Evolutionary conservation across 2,888 invertebrate species (phyloP).

Genomic region (Plemyria rubiginata): DNA sequence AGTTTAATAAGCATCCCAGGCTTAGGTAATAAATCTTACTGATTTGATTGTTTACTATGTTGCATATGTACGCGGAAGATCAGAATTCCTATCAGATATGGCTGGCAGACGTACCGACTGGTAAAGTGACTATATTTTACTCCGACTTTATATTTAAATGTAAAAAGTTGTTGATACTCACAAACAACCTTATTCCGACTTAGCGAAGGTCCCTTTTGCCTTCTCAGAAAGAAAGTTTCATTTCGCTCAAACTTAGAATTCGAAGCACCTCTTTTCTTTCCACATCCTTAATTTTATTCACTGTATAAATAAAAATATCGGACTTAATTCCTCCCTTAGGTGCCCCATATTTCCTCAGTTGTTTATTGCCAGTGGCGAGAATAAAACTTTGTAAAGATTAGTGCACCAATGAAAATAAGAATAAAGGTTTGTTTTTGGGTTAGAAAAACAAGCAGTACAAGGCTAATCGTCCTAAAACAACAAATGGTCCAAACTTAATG

Average conservation of each 20-base stretch:
- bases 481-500: conserved; percentile 55
- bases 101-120: neutral
- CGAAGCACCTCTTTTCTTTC: conserved; percentile 21
- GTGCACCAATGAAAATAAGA: conserved; percentile 42
- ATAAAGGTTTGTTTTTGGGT: conserved; percentile 45
- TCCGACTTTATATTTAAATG: conserved; percentile 1
- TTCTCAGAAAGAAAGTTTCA: conserved; percentile 5
- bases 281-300: conserved; percentile 36
- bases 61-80: conserved; percentile 51
- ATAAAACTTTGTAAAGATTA: conserved; percentile 38
- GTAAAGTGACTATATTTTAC: conserved; percentile 1
- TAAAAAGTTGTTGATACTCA: neutral
- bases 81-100: conserved; percentile 27
- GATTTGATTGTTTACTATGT: conserved; percentile 76
- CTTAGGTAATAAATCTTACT: conserved; percentile 75
- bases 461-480: conserved; percentile 51
- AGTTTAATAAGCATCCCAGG: conserved; percentile 73
- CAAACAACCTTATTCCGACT: neutral
- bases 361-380: conserved; percentile 32
- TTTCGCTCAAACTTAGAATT: conserved; percentile 12
- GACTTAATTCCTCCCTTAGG: conserved; percentile 36
- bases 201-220: neutral
- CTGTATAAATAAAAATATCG: conserved; percentile 36
- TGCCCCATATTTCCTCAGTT: conserved; percentile 35
- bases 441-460: conserved; percentile 49